Base-by-base conservation (phyloP, 2,113 vertebrate species). In the Chelonoidis abingdonii region DNA sequence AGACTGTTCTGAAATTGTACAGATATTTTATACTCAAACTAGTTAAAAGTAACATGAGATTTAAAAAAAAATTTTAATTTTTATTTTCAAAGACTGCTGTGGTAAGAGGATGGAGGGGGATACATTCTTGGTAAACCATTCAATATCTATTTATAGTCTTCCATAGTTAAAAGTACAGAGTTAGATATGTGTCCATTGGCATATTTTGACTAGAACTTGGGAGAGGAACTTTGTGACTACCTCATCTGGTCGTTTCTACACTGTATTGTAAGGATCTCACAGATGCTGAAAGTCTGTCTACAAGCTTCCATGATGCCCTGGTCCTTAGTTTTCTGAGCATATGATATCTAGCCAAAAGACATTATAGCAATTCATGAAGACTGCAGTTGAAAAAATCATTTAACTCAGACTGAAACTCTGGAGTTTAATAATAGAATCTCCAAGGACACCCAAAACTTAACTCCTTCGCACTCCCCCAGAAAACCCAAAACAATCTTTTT, bases 101-200 rank as follows among this genome's bases (percentile, higher is more conserved):
- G 31, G 59, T 25, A 52, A 91, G 59, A 84, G 12, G 1, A 21
- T 53, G 29, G 22, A 12, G 10, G 93, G 14, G 17, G n/a, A 84
- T 19, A 47, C 5, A 62, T 54, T 69, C 56, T 59, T 38, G 16
- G 8, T 80, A 80, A 9, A 52, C 22, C 22, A 92, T 65, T 19
- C 0, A 0, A 12, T 44, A 17, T 76, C 38, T 44, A 44, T 41
- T 4, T 21, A 12, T 14, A 0, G 83, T 1, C 65, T 38, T 83
- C 52, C 13, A 24, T 86, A 35, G 44, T 24, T 44, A 76, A 75
- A 41, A 0, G 0, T 86, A 11, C 19, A 80, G 52, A 75, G 16
- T 25, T 6, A 65, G 62, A 35, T 59, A 49, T 49, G 5, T 29
- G 50, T 54, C 47, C 22, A 3, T 1, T 82, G 75, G 14, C 54